Base-by-base conservation (phyloP, 2,113 vertebrate genomes). In the Scytalopus superciliaris region DNA sequence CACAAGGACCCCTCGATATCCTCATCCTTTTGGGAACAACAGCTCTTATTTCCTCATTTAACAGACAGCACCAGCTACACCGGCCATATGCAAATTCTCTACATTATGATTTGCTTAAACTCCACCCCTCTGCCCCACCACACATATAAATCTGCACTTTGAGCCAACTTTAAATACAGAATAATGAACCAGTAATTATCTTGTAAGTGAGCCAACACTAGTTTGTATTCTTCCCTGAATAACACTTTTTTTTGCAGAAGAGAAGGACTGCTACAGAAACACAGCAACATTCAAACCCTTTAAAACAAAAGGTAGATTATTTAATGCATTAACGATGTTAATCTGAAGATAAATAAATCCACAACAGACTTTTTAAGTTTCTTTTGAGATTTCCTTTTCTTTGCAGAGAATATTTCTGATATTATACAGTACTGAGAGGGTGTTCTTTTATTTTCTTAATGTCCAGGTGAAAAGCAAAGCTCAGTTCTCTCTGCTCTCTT, bases 281-380 rank as follows among this genome's bases (percentile, higher is more conserved):
- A 98, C 96, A 73, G 95, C 87, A 93, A 94, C 94, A 88, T 98
- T 97, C 96, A 97, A 97, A 92, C 95, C 97, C 97, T 95, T 97
- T 98, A 98, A 97, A 98, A 98, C 97, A 98, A 98, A 98, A 97
- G 86, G 97, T 96, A 97, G 96, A 97, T 98, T 97, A 97, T 97
- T 98, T 98, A 98, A 98, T 98, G 97, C 97, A 98, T 88, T 93
- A 97, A 98, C 93, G 94, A 98, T 95, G 98, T 97, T 97, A 98
- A 97, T 98, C 96, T 97, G 97, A 98, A 98, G 97, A 98, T 98
- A 98, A 98, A 98, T 98, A 98, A 98, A 98, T 98, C 97, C 98
- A 98, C 96, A 97, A 97, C 97, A 98, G 97, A 97, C 96, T 98
- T 98, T 98, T 94, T 95, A 97, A 91, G 96, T 97, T 97, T 97